phyloP scores from a whole-genome alignment of 2,113 vertebrate genomes.

The Rhea americana region DNA sequence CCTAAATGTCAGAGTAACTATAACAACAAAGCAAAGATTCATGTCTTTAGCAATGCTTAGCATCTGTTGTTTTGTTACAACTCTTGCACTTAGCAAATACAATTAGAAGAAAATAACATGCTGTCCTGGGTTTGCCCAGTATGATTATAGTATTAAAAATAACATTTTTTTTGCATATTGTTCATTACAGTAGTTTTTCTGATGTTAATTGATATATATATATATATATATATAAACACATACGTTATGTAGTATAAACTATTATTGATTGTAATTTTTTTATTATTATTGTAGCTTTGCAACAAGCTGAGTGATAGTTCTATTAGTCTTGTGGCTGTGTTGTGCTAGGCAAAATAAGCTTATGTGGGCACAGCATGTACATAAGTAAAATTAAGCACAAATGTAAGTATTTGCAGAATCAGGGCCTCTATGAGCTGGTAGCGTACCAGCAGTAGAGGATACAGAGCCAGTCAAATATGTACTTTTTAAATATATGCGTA shows the following conservation, averaged over 20 bases:
- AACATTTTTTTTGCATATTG: not conserved
- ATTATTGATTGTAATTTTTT: not conserved
- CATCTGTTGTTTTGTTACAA: constrained; percentile 60
- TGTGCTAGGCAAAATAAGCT: not conserved
- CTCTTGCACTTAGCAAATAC: not conserved
- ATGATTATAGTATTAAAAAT: not conserved
- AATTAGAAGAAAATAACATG: constrained; percentile 38
- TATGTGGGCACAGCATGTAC: rapidly evolving
- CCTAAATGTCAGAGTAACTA: constrained; percentile 44
- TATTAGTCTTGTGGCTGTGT: not conserved
- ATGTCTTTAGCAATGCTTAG: not conserved
- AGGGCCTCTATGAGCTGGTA: not conserved
- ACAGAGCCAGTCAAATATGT: not conserved
- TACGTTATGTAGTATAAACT: not conserved
- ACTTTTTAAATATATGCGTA: not conserved
- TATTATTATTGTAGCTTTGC: not conserved
- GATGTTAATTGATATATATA: not conserved
- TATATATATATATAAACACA: not conserved
- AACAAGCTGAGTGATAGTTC: not conserved
- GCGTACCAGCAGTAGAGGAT: not conserved
- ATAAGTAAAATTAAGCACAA: not conserved
- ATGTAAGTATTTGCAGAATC: not conserved
- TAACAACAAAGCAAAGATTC: constrained; percentile 46
- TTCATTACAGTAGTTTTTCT: not conserved
- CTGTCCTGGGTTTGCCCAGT: constrained; percentile 7